Evolutionary conservation across 2,113 vertebrate genomes (phyloP).

Genomic region (Speoplatyrhinus poulsoni): DNA sequence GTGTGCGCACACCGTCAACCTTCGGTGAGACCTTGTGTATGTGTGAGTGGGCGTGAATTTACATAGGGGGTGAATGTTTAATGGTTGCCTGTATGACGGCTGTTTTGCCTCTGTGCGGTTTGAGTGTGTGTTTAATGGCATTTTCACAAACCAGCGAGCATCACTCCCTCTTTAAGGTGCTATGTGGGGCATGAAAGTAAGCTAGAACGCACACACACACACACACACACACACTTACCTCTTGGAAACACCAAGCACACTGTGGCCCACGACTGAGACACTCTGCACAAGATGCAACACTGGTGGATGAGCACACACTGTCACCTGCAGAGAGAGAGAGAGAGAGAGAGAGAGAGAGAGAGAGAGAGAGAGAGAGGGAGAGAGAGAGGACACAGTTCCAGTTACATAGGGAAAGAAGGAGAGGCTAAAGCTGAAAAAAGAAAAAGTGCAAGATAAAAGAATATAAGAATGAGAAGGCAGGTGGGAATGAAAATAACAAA

Average conservation of each 20-base stretch:
- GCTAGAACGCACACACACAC: slow-evolving; percentile 4
- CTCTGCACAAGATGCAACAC: slow-evolving; percentile 80
- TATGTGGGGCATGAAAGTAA: background rate
- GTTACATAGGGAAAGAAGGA: background rate
- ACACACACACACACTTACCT: slow-evolving; percentile 74
- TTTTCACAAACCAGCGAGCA: slow-evolving; percentile 29
- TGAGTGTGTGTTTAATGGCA: slow-evolving; percentile 11
- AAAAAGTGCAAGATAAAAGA: background rate
- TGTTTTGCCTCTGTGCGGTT: background rate
- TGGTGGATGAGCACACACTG: slow-evolving; percentile 82
- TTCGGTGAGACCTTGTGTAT: no score
- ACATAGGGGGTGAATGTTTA: no score
- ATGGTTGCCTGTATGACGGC: background rate
- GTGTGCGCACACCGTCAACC: background rate
- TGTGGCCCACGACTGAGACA: slow-evolving; percentile 89
- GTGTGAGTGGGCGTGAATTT: no score
- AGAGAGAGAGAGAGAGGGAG: background rate
- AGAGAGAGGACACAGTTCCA: background rate
- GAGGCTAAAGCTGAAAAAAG: background rate
- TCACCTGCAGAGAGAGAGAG: slow-evolving; percentile 72
- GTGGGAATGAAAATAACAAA: background rate
- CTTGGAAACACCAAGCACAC: slow-evolving; percentile 94
- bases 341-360: slow-evolving; percentile 2
- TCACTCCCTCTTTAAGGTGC: slow-evolving; percentile 10
- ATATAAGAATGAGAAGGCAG: background rate